These are phyloP conservation scores for Cottus gobio DNA, from an alignment of 2,113 vertebrate genomes.

Conservation along the genomic window DNA sequence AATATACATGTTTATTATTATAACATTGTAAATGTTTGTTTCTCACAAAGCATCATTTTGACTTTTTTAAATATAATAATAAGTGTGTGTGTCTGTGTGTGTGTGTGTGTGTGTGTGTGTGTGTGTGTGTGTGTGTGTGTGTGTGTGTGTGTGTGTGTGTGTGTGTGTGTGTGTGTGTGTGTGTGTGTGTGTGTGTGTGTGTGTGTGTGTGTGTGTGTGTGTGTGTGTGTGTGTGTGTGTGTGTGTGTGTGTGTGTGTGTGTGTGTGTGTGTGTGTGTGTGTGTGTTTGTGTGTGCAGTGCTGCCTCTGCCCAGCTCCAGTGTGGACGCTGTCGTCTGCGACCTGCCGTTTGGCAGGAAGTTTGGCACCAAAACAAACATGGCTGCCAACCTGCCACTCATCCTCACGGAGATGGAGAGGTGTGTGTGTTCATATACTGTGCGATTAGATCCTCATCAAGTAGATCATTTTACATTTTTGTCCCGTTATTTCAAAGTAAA, in stretches of 20 bases:
- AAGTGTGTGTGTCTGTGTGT: too few species aligned
- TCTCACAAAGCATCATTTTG: too few species aligned
- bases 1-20: too few species aligned
- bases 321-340: constrained; percentile 88
- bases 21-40: too few species aligned
- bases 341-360: constrained; percentile 95
- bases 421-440: constrained; percentile 51
- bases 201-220: background rate
- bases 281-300: constrained; percentile 71
- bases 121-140: too few species aligned
- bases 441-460: background rate
- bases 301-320: constrained; percentile 85
- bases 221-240: constrained; percentile 40
- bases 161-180: constrained; percentile 2
- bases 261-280: constrained; percentile 23
- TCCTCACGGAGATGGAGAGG: constrained; percentile 93
- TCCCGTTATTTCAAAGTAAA: background rate
- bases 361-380: constrained; percentile 85
- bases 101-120: too few species aligned
- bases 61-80: too few species aligned
- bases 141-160: background rate
- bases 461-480: background rate
- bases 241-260: constrained; percentile 18
- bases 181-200: constrained; percentile 13
- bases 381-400: constrained; percentile 78